phyloP scores from a whole-genome alignment of 2,888 invertebrate species.

The Dolichopus griseipennis region DNA sequence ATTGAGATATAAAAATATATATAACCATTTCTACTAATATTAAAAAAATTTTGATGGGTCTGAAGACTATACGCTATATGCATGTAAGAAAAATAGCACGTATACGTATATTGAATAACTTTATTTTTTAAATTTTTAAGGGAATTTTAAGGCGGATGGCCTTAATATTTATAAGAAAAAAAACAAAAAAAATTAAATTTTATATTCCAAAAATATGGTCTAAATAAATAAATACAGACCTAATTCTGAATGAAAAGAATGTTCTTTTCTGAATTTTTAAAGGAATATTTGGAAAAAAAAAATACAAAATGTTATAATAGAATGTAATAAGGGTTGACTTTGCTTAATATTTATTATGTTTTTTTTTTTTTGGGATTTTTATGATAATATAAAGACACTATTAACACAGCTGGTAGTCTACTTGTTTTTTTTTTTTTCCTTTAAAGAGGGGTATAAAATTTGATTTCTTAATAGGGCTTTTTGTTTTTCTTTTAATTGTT shows the following conservation, averaged over 20 bases:
- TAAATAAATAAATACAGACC: no score
- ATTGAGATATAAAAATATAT: neutral
- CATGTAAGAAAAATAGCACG: no score
- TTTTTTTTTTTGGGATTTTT: neutral
- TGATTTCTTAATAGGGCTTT: neutral
- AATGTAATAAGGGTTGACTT: neutral
- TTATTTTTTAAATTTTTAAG: no score
- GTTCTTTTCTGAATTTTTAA: neutral
- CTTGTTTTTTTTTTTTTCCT: neutral
- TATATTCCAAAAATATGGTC: no score
- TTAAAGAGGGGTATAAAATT: neutral
- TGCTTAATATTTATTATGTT: neutral
- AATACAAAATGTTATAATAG: neutral
- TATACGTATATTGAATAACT: no score
- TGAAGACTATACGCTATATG: neutral
- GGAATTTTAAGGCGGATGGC: neutral
- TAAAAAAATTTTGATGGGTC: neutral
- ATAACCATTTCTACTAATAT: neutral
- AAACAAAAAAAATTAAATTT: neutral
- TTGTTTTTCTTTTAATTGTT: neutral
- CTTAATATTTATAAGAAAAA: neutral
- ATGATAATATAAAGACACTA: conserved; percentile 2
- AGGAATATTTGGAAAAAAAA: neutral
- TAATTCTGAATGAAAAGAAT: no score
- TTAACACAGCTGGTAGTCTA: conserved; percentile 6